Evolutionary conservation across 2,113 vertebrate species (phyloP).

Genomic region (Corapipo altera): DNA sequence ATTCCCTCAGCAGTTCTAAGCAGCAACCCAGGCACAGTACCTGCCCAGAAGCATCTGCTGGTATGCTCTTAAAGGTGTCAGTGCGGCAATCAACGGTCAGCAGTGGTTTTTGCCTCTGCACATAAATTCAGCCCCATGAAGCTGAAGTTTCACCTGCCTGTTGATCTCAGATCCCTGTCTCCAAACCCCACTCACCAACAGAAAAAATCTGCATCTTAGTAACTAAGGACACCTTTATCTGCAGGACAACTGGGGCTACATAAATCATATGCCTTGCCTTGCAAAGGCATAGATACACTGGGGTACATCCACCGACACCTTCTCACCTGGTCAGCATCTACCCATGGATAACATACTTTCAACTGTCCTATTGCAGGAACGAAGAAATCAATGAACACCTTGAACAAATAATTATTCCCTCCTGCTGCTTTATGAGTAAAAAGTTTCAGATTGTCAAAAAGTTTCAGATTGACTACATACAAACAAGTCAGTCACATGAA

Average conservation of each 20-base stretch:
- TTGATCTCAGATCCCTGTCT: background rate
- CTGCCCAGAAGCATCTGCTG: rapidly evolving
- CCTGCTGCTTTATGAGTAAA: background rate
- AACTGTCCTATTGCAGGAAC: background rate
- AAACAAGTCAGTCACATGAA: background rate
- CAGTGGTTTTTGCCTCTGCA: background rate
- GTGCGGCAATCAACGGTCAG: rapidly evolving
- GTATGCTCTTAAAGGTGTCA: background rate
- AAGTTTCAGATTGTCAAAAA: background rate
- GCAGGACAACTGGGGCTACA: background rate
- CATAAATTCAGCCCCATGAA: background rate
- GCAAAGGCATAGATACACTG: background rate
- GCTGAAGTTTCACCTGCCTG: background rate
- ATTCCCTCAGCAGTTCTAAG: background rate
- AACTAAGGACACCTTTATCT: background rate
- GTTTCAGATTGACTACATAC: background rate
- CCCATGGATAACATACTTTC: background rate
- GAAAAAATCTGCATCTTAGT: background rate
- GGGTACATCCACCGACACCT: background rate
- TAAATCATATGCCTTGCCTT: background rate
- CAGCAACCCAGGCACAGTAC: background rate
- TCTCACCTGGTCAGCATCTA: background rate
- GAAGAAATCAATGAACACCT: background rate
- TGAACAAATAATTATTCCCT: background rate
- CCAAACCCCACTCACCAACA: background rate